Base-by-base conservation (phyloP, 23 tunicate species). In the Pegea sp. region DNA sequence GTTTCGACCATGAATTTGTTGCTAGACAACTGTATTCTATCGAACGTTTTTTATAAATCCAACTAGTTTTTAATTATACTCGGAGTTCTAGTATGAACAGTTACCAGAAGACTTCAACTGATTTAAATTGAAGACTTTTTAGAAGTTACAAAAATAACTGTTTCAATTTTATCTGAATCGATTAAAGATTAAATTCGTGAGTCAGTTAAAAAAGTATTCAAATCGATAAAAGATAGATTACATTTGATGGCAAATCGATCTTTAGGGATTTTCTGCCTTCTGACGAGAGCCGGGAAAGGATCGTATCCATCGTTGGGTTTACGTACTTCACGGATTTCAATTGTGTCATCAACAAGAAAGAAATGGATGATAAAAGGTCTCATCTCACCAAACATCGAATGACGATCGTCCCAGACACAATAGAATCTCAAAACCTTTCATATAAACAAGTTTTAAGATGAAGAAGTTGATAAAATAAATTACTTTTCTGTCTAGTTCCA, bases 371-470 rank as follows among this genome's bases (percentile, higher is more conserved):
- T 65, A 50, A 75, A 91, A 1, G 90, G 84, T 4, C 99, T 64
- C 72, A 79, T 68, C 32, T 91, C 92, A 1, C 99, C 99, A 52
- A 91, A 91, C 93, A 91, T 71, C 28, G 81, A 65, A 34, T 91
- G 93, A 29, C 99, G 93, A 48, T 91, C 99, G 58, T 91, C 99
- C 92, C 93, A 91, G 7, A 91, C 77, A 60, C 86, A 74, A 58
- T 67, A 78, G 62, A 91, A 91, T 48, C 92, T 78, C 52, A 91
- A 61, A 24, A 91, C 95, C 95, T 84, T 38, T 38, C 46, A 38
- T 38, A 16, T 38, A 16, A 38, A 8, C 16, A 38, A 38, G 13
- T 38, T 38, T n/a, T n/a, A n/a, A n/a, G n/a, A n/a, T n/a, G n/a
- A 38, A 38, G 11, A 38, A 38, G 16, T 11, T 38, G 16, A 38